These are phyloP conservation scores for Cyclura pinguis DNA, from an alignment of 2,797 vertebrate genomes.

Conservation along the genomic window DNA sequence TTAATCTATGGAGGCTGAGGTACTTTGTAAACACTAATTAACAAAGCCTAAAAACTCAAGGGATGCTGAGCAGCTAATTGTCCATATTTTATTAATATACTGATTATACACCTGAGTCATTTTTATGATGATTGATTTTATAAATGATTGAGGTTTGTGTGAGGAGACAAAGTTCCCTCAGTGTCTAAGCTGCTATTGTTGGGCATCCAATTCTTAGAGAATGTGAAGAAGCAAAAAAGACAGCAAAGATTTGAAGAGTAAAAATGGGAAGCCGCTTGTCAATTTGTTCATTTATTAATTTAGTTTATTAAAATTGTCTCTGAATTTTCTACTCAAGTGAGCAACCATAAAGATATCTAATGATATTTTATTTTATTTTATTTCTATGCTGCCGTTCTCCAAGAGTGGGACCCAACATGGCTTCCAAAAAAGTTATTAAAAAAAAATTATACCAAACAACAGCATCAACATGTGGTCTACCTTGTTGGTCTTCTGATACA, in stretches of 20 bases:
- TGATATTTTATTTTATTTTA: too few relatives aligned
- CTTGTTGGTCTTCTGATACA: too few relatives aligned
- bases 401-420: too few relatives aligned
- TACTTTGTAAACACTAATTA: conserved; percentile 24
- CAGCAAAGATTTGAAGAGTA: neutral
- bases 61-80: neutral
- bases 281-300: neutral
- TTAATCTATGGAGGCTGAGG: neutral
- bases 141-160: neutral
- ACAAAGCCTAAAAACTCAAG: neutral
- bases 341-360: too few relatives aligned
- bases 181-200: neutral
- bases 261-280: neutral
- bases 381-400: too few relatives aligned
- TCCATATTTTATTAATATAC: conserved; percentile 10
- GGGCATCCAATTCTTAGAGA: neutral
- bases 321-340: neutral
- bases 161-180: neutral
- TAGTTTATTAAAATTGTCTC: neutral
- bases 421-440: too few relatives aligned
- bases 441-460: too few relatives aligned
- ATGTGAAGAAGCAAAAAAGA: neutral
- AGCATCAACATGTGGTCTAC: too few relatives aligned
- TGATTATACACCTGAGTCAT: conserved; percentile 8
- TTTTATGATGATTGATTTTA: conserved; percentile 13